Evolutionary conservation across 2,888 invertebrate genomes (phyloP).

Genomic region (Eupithecia centaureata): DNA sequence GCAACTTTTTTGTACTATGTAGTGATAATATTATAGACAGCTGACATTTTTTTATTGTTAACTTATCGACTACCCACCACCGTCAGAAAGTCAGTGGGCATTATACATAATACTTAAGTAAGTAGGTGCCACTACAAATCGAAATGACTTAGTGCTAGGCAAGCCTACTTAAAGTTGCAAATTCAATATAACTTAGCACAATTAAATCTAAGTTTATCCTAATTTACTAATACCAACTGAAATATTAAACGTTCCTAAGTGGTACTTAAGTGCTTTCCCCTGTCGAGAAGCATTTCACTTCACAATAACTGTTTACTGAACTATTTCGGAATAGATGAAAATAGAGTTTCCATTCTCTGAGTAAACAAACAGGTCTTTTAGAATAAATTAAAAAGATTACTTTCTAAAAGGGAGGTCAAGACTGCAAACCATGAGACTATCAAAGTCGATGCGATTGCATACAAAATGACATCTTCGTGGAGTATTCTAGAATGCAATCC

Average conservation of each 20-base stretch:
- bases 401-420: background rate
- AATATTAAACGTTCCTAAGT: slow-evolving; percentile 37
- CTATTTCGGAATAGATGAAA: slow-evolving; percentile 11
- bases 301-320: slow-evolving; percentile 35
- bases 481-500: too few species aligned
- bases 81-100: too few species aligned
- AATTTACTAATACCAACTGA: slow-evolving; percentile 1
- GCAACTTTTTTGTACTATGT: too few species aligned
- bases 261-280: slow-evolving; percentile 44
- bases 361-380: background rate
- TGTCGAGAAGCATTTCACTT: slow-evolving; percentile 39
- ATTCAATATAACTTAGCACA: background rate
- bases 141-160: background rate
- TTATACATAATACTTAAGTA: background rate
- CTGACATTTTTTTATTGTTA: too few species aligned
- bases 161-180: background rate
- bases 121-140: background rate
- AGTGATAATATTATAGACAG: too few species aligned
- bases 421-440: background rate
- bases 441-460: background rate
- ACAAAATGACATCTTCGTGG: too few species aligned
- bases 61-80: background rate
- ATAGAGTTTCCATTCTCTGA: background rate
- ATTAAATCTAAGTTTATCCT: background rate
- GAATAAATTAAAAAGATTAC: background rate